Percentiles rank a stretch among this genome's conserved stretches.
Conservation (phyloP, 2,888 invertebrate genomes). For the Microdon myrmicae region DNA sequence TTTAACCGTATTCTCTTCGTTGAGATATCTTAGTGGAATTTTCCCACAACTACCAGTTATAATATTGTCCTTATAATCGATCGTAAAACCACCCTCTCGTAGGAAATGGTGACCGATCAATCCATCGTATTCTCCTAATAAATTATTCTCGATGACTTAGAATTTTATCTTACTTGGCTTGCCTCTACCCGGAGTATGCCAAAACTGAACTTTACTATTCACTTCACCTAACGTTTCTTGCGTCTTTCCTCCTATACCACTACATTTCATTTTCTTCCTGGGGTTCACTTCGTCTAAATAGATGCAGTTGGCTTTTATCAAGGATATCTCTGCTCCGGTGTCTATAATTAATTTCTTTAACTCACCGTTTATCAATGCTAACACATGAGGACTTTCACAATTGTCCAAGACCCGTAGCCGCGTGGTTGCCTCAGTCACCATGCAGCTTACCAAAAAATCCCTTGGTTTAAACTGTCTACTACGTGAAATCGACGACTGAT, state of each 20-base stretch:
- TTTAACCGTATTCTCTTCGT: not conserved
- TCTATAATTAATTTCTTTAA: constrained; percentile 5
- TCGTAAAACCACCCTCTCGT: constrained; percentile 2
- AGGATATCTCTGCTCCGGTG: constrained; percentile 9
- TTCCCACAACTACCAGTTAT: not conserved
- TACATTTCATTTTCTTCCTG: constrained; percentile 3
- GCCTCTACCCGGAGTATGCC: not conserved
- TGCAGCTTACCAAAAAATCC: constrained; percentile 7
- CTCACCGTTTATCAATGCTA: not conserved
- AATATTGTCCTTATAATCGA: constrained; percentile 2
- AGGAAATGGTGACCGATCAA: constrained; percentile 3
- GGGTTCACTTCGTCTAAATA: constrained; percentile 8
- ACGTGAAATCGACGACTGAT: constrained; percentile 1
- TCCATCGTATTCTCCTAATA: constrained; percentile 1
- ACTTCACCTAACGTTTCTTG: constrained; percentile 6
- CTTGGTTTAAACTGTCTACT: not conserved
- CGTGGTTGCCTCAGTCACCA: constrained; percentile 7
- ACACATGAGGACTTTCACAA: constrained; percentile 4
- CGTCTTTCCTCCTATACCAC: constrained; percentile 4
- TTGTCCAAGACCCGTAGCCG: constrained; percentile 11
- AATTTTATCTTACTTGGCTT: not conserved
- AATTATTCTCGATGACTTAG: constrained; percentile 2
- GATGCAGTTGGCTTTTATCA: constrained; percentile 10
- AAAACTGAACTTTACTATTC: not conserved
- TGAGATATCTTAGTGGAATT: constrained; percentile 1